Percentiles rank a stretch among this genome's conserved stretches.
Conservation (phyloP, 2,888 invertebrate genomes). For the Parnassius mnemosyne region DNA sequence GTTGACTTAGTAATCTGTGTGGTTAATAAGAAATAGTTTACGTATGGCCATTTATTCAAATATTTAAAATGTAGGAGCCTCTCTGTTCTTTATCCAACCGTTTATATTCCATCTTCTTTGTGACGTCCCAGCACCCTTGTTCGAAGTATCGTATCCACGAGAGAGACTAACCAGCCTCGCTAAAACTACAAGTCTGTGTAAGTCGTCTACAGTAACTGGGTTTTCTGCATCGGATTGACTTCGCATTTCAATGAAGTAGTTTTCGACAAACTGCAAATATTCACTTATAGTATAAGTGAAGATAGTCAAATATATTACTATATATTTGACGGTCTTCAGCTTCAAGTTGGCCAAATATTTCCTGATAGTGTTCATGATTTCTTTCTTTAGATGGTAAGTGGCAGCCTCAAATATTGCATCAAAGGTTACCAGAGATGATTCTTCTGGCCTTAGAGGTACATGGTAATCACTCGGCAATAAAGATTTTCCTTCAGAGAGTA, state of each 20-base stretch:
- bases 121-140: slow-evolving; percentile 84
- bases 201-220: slow-evolving; percentile 85
- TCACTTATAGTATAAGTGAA: slow-evolving; percentile 82
- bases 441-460: slow-evolving; percentile 82
- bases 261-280: slow-evolving; percentile 87
- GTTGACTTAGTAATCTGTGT: too few relatives aligned
- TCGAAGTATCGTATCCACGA: slow-evolving; percentile 74
- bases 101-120: slow-evolving; percentile 84
- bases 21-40: too few relatives aligned
- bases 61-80: slow-evolving; percentile 43
- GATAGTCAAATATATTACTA: too few relatives aligned
- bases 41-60: slow-evolving; percentile 2
- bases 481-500: slow-evolving; percentile 93
- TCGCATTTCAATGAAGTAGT: slow-evolving; percentile 91
- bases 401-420: slow-evolving; percentile 85
- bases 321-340: slow-evolving; percentile 61
- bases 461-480: slow-evolving; percentile 87
- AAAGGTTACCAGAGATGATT: slow-evolving; percentile 80
- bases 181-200: slow-evolving; percentile 88
- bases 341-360: slow-evolving; percentile 85
- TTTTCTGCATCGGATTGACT: slow-evolving; percentile 73
- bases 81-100: slow-evolving; percentile 73
- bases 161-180: slow-evolving; percentile 87
- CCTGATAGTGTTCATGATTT: slow-evolving; percentile 84
- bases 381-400: slow-evolving; percentile 85